A percentile compares a stretch with the other conserved stretches of the same genome.
Conservation (phyloP, 2,888 invertebrate genomes). For the Drosophila anomalata region DNA sequence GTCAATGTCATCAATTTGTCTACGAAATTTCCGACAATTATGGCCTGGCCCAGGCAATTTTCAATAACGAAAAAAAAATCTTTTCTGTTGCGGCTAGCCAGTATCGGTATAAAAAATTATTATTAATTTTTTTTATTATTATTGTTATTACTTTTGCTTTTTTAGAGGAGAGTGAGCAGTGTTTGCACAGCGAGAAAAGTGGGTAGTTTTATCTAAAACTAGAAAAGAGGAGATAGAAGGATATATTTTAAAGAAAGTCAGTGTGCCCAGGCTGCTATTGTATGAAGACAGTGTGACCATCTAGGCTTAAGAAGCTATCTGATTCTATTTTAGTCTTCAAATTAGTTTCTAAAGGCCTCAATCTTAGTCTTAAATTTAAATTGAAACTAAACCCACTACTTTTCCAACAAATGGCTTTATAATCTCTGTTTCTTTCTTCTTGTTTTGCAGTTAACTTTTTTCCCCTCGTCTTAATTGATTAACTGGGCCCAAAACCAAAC, state of each 20-base stretch:
- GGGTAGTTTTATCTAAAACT: neutral
- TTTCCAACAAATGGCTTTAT: no score
- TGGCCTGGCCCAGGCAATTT: slow-evolving; percentile 48
- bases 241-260: no score
- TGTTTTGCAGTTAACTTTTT: slow-evolving; percentile 32
- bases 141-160: slow-evolving; percentile 41
- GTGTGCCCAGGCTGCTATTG: no score
- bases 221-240: neutral
- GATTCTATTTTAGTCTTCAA: no score
- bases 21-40: slow-evolving; percentile 54
- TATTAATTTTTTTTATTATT: slow-evolving; percentile 47
- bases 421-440: no score
- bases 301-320: no score
- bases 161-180: slow-evolving; percentile 38
- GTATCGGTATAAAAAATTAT: slow-evolving; percentile 22
- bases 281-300: no score
- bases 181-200: slow-evolving; percentile 7
- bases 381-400: no score
- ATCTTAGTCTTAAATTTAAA: no score
- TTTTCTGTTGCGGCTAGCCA: slow-evolving; percentile 18
- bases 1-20: slow-evolving; percentile 34
- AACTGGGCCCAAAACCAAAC: slow-evolving; percentile 36
- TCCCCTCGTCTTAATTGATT: slow-evolving; percentile 37
- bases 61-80: slow-evolving; percentile 53
- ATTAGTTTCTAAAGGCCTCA: no score